Evolutionary conservation across 2,113 vertebrate genomes (phyloP), one percentile per base, ranked within the genome.

Genomic region (Coturnix japonica): DNA sequence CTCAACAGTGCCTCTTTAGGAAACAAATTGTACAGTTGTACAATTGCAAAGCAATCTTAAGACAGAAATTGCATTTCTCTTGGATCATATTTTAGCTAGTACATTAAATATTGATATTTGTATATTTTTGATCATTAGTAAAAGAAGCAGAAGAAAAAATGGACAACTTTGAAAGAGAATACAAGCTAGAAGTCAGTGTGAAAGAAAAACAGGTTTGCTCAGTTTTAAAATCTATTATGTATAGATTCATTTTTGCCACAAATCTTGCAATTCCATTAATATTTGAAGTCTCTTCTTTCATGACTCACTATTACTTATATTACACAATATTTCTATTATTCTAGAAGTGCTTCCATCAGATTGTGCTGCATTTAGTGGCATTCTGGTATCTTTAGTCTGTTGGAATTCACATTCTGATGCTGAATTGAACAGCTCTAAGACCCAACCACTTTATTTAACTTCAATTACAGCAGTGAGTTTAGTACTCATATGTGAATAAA

Each of bases 121-220:
- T 26, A 9, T 74, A 13, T 37, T 92, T 28, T 96, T 49, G 93
- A 91, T 96, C 89, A 67, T 77, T 97, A 99, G 99, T 98, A 86
- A 99, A 98, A 95, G 98, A 98, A 94, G 97, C 89, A 89, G 82
- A 97, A 80, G 97, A 98, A 96, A 98, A 98, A 91, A 93, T 96
- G 90, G 97, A 98, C 63, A 97, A 97, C 44, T 94, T 98, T 70
- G 98, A 98, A 94, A 96, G 98, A 72, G 97, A 98, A 66, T 97
- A 96, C 43, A 96, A 97, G 57, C 96, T 97, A 89, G 97, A 99
- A 97, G 92, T 97, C 77, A 95, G 82, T 63, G 93, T 96, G 73
- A 98, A 98, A 95, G 97, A 98, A 83, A 96, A 98, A 35, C 97
- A 99, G 98, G 99, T 99, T 90, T 90, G 97, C 95, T 91, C 46